Evolutionary conservation across 2,888 invertebrate species (phyloP), one percentile per base, ranked within the genome.

Genomic region (Epinotia brunnichana): DNA sequence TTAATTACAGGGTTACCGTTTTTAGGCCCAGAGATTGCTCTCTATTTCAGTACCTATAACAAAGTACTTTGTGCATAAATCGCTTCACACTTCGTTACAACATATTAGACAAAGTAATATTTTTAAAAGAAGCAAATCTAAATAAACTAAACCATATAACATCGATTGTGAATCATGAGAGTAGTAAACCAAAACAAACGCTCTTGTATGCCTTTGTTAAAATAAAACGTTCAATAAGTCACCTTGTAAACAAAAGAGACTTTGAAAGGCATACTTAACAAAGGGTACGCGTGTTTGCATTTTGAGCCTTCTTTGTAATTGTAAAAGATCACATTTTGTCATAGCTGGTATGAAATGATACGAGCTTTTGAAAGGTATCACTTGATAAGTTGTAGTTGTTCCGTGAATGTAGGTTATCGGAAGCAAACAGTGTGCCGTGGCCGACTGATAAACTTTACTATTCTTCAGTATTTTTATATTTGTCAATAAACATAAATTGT

Each of bases 391-490:
- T 21, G 53, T 60, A 53, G 68, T 39, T 19, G 54, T 35, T 62
- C 24, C 9, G 51, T 35, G 53, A 15, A 53, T 35, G 39, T 69
- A 60, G 69, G 69, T 69, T 69, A 69, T 69, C 69, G 21, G 39
- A 51, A 51, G 53, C 69, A 61, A 69, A 61, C 69, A 69, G 60
- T 61, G n/a, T 21, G 69, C 60, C 53, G 53, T 61, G 59, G 53
- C 74, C 66, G 64, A 51, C 57, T 62, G 74, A 76, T 76, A 74
- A 72, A 74, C 72, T 44, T 44, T 44, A 44, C 44, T 70, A 75
- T 75, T 76, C 74, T 70, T 67, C 59, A 61, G 39, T 21, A 56
- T 60, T 67, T 54, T 60, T 74, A 35, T 11, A 17, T n/a, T 17
- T 35, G 7, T 10, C 9, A 13, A 24, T 35, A 29, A 10, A 10